Conservation (phyloP, 2,888 invertebrate species). For the Gryllus longicercus region DNA sequence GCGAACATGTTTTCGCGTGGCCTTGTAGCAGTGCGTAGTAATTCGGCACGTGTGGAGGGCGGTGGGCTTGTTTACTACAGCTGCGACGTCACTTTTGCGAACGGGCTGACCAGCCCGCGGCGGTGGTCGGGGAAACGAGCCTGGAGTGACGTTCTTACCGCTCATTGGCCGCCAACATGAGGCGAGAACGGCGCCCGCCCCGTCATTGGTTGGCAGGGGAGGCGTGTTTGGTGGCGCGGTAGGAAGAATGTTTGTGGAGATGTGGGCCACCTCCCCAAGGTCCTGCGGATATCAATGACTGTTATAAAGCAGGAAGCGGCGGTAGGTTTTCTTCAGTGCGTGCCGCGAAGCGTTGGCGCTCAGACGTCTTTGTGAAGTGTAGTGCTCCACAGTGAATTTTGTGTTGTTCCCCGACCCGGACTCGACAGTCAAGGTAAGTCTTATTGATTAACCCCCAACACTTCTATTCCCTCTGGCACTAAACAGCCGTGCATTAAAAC, state of each 20-base stretch:
- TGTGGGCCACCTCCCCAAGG: not conserved
- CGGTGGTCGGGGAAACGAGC: not conserved
- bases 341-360: not conserved
- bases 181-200: slow-evolving; percentile 25
- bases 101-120: too few species aligned
- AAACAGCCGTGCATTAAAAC: too few species aligned
- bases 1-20: not conserved
- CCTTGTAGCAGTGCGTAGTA: not conserved
- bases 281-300: not conserved
- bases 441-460: too few species aligned
- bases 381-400: too few species aligned
- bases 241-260: not conserved
- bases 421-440: too few species aligned
- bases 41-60: not conserved
- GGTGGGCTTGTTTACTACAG: not conserved
- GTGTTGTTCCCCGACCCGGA: too few species aligned
- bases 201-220: slow-evolving; percentile 30
- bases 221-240: slow-evolving; percentile 26
- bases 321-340: not conserved
- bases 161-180: slow-evolving; percentile 27
- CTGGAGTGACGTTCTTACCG: not conserved
- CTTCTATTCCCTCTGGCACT: too few species aligned
- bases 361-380: too few species aligned
- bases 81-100: not conserved
- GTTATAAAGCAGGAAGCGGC: not conserved